phyloP scores from a whole-genome alignment of 1,140 invertebrate genomes.

The Megalonaias nervosa region DNA sequence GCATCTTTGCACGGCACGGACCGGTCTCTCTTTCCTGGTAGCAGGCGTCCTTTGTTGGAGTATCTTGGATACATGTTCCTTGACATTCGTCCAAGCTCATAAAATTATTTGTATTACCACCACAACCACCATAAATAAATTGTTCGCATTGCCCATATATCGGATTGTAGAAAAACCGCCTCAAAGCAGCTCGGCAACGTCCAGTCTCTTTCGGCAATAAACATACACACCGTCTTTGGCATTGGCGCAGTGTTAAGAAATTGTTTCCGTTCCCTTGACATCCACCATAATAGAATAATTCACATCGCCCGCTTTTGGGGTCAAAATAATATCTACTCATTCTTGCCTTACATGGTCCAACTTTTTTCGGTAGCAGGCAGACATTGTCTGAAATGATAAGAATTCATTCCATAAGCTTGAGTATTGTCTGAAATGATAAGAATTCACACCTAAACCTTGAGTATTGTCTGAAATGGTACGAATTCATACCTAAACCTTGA shows the following conservation, averaged over 20 bases:
- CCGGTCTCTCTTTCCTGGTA: constrained; percentile 17
- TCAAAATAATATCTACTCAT: constrained; percentile 74
- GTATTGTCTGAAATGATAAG: no score
- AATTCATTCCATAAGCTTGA: no score
- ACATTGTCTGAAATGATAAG: constrained; percentile 8
- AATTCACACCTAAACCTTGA: no score
- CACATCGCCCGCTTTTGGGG: constrained; percentile 66
- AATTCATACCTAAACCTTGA: no score
- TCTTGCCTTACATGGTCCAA: constrained; percentile 47
- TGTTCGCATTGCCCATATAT: constrained; percentile 69
- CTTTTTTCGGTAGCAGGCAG: constrained; percentile 41
- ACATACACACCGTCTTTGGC: constrained; percentile 48
- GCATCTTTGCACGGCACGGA: constrained; percentile 51
- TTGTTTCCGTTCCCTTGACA: constrained; percentile 77
- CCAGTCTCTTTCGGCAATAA: constrained; percentile 55
- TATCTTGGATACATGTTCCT: background rate
- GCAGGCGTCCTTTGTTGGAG: no score
- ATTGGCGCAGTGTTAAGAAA: constrained; percentile 65
- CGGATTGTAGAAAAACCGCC: constrained; percentile 72
- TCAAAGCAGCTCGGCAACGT: constrained; percentile 57
- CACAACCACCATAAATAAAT: constrained; percentile 76
- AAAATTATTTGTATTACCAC: constrained; percentile 76
- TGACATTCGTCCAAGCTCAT: constrained; percentile 38
- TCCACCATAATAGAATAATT: constrained; percentile 75
- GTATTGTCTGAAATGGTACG: no score